phyloP scores from a whole-genome alignment of 2,888 invertebrate genomes.

The Entomobrya proxima region DNA sequence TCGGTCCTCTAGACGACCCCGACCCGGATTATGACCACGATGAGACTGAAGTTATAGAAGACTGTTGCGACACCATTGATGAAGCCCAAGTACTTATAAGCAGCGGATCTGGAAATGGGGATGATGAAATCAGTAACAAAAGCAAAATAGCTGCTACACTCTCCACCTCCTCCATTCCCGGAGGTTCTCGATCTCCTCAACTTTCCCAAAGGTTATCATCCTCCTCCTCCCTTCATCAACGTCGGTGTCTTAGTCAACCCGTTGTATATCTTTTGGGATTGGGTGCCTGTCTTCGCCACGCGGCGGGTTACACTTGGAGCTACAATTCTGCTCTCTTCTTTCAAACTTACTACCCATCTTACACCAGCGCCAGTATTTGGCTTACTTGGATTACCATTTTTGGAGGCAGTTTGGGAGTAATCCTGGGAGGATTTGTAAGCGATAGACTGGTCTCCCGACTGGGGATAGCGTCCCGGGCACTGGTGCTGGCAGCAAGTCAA shows the following conservation, averaged over 20 bases:
- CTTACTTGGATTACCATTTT: conserved; percentile 91
- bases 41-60: conserved; percentile 37
- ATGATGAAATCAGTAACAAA: background rate
- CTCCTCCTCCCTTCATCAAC: background rate
- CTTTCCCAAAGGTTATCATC: background rate
- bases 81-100: conserved; percentile 79
- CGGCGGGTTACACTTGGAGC: conserved; percentile 92
- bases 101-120: background rate
- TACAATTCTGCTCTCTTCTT: conserved; percentile 94
- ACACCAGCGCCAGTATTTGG: conserved; percentile 90
- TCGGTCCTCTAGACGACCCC: background rate
- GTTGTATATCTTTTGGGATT: conserved; percentile 87
- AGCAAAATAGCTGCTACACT: background rate
- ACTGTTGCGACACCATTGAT: conserved; percentile 43
- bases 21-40: conserved; percentile 20
- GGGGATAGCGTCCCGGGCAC: conserved; percentile 88
- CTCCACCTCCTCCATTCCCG: background rate
- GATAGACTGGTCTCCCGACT: conserved; percentile 92
- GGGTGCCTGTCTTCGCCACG: conserved; percentile 82
- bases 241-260: conserved; percentile 79
- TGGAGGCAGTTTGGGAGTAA: conserved; percentile 87
- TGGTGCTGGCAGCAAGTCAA: conserved; percentile 87
- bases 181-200: too few relatives aligned
- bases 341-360: conserved; percentile 90
- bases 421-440: conserved; percentile 83